Evolutionary conservation across 2,113 vertebrate genomes (phyloP), one percentile per base, ranked within the genome.

Genomic region (Himantopus leucocephalus): DNA sequence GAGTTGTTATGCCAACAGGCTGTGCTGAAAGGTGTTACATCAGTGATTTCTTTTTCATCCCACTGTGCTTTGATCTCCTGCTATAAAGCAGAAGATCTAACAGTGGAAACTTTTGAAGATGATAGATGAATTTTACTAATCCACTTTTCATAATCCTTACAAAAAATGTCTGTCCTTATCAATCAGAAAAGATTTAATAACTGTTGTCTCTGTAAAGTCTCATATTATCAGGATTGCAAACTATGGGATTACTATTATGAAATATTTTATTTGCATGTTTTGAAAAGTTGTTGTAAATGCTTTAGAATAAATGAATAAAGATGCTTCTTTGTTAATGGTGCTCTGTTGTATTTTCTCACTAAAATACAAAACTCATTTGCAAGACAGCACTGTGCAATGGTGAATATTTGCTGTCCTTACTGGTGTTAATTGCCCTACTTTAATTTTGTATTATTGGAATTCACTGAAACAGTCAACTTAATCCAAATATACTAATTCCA

Each of bases 11-110:
- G 59, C 71, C 94, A 95, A 55, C 41, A 73, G 66, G 34, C 87
- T 78, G 22, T 90, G 58, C 66, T 92, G 77, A 92, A 90, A 95
- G 71, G 85, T 96, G 92, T 85, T 80, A 92, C 41, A 90, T 77
- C 73, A 85, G 58, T 88, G 85, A 73, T 92, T 82, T 92, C 60
- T 94, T 97, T 95, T 94, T 94, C 71, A 87, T 85, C 86, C 70
- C 47, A 43, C 45, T 67, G 66, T 85, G 53, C 95, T 96, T 97
- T 97, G 91, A 96, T 95, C 91, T 94, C 20, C 15, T 76, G 37
- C 91, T 90, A 66, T 92, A 97, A 95, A 90, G 94, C 81, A 94
- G 87, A 91, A 96, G 89, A 95, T 95, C 78, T 94, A 96, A 90
- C 75, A 92, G 88, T 89, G 82, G 81, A 96, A 93, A 96, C 82